A percentile compares a stretch with the other conserved stretches of the same genome.
Conservation (phyloP, 2,113 vertebrate genomes). For the Malurus alboscapulatus region DNA sequence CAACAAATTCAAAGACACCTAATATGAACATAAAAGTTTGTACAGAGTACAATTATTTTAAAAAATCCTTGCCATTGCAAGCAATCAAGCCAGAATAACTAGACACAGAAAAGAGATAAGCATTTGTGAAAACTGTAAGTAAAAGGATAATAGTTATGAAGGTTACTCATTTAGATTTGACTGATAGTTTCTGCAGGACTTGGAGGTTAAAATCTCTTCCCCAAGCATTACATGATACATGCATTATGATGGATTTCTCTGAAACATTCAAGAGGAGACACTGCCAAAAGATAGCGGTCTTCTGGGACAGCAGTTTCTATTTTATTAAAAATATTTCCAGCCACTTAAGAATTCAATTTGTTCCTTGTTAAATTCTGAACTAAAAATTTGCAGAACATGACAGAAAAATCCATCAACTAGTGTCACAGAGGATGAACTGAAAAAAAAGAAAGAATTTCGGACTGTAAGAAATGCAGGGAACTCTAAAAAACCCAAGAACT, state of each 20-base stretch:
- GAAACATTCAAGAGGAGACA: neutral
- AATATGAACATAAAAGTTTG: neutral
- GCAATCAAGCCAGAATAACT: neutral
- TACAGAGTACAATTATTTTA: neutral
- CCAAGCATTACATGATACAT: neutral
- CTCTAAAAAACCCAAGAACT: neutral
- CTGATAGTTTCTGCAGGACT: neutral
- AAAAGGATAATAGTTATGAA: neutral
- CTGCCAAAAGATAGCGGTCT: neutral
- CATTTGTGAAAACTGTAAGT: neutral
- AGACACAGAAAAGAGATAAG: neutral
- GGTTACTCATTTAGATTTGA: neutral
- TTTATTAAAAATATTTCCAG: neutral
- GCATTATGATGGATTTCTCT: neutral
- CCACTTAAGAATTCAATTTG: neutral
- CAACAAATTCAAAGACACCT: neutral
- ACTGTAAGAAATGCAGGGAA: neutral
- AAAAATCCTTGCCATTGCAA: neutral
- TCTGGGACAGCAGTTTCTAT: neutral
- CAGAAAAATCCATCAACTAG: neutral
- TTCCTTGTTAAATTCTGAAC: neutral
- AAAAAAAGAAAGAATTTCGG: neutral
- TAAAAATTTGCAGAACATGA: neutral
- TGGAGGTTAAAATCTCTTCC: neutral
- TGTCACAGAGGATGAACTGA: neutral